phyloP scores from a whole-genome alignment of 2,797 vertebrate genomes.

The Anguilla marmorata region DNA sequence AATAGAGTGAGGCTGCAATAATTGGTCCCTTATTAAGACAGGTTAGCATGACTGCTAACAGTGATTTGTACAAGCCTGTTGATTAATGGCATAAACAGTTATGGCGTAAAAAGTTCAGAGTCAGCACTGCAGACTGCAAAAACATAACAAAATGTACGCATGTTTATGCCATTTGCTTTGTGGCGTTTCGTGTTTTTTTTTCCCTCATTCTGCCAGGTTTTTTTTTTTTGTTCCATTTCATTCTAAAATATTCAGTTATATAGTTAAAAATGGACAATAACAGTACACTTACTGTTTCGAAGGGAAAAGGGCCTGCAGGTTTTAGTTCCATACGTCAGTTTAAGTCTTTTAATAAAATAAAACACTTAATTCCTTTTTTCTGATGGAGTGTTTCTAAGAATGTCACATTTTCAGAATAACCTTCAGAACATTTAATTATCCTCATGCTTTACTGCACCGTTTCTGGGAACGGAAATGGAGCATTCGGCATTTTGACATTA shows the following conservation, averaged over 20 bases:
- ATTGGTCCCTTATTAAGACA: neutral
- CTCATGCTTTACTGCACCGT: neutral
- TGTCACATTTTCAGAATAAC: neutral
- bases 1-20: neutral
- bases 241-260: neutral
- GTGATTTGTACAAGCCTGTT: constrained; percentile 4
- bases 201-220: neutral
- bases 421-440: neutral
- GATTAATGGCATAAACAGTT: neutral
- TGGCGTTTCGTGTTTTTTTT: neutral
- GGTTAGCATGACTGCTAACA: constrained; percentile 14
- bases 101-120: neutral
- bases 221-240: neutral
- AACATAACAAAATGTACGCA: neutral
- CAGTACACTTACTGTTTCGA: neutral
- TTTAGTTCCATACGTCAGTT: neutral
- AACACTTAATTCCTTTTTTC: neutral
- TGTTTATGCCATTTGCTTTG: neutral
- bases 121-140: neutral
- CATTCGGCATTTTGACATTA: neutral
- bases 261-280: neutral
- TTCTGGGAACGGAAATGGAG: neutral
- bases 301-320: neutral
- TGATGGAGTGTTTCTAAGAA: neutral
- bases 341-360: neutral